These are phyloP conservation scores for Drosophila nr. perissopoda DNA, from an alignment of 2,888 invertebrate genomes.

Conservation along the genomic window DNA sequence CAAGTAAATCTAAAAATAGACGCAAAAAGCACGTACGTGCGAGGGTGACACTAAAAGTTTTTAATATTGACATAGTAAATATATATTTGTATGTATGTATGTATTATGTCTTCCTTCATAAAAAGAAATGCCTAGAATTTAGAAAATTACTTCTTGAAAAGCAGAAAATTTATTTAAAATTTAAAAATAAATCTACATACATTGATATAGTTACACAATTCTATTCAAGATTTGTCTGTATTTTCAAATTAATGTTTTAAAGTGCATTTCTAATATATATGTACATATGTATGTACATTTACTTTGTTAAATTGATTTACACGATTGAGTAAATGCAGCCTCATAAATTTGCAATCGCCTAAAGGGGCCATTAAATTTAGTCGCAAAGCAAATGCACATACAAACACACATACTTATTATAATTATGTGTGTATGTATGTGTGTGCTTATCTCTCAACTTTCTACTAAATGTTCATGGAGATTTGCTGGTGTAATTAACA, in stretches of 20 bases:
- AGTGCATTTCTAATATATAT: neutral
- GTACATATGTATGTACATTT: neutral
- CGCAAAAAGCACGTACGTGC: neutral
- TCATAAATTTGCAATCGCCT: conserved; percentile 43
- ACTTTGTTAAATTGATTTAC: neutral
- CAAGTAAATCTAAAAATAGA: conserved; percentile 18
- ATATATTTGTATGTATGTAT: neutral
- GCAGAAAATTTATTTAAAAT: neutral
- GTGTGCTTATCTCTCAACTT: conserved; percentile 19
- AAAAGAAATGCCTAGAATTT: neutral
- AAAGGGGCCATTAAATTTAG: conserved; percentile 36
- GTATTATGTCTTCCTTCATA: neutral
- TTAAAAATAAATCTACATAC: neutral
- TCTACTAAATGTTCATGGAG: conserved; percentile 53
- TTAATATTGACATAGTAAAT: neutral
- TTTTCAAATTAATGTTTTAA: neutral
- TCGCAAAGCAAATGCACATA: conserved; percentile 24
- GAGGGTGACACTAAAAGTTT: conserved; percentile 25
- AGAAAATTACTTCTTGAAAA: neutral
- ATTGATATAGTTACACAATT: neutral
- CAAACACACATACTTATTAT: neutral
- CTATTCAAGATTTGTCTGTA: neutral
- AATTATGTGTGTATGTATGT: neutral
- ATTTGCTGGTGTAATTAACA: conserved; percentile 71
- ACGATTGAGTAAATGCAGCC: conserved; percentile 1